Base-by-base conservation (phyloP, 2,113 vertebrate genomes). In the Piaya cayana region DNA sequence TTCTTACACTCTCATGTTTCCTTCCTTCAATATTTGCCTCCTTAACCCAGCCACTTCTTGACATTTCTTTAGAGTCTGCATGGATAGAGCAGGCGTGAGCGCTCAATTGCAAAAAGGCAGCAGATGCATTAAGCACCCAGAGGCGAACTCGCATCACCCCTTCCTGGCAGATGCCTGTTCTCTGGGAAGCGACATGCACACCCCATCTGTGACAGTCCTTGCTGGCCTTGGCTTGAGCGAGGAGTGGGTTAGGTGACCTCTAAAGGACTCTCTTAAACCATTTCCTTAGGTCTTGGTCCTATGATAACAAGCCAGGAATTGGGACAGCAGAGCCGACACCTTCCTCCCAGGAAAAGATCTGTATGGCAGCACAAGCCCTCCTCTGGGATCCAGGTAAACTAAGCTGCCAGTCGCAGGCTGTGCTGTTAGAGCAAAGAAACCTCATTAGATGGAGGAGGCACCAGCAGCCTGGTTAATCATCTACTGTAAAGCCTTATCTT, bases 201-300 rank as follows among this genome's bases (percentile, higher is more conserved):
- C 21, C 20, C 82, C 43, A 49, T 8, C 69, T 50, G 63, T 2
- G 0, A 39, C n/a, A 76, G 21, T 15, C 30, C 78, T 68, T 62
- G 70, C 53, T 58, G 67, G 36, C 11, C 65, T 49, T 36, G 26
- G 43, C 42, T 59, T 47, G 81, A 74, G 63, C 55, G 76, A 13
- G 11, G 15, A 39, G 39, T 45, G 43, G 34, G 47, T 72, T 65
- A 43, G 11, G 50, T 8, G 5, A 80, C 79, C 79, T 95, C 75
- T 50, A 92, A 74, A 86, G 42, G 36, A 50, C 22, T 68, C 55
- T 62, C 65, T 39, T 56, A 78, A 82, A n/a, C 53, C 29, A 3
- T 19, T 72, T 82, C 4, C 17, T 34, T 11, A 2, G 1, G n/a
- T 2, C 20, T 12, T 1, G 0, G 14, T 53, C 42, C 39, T 20